A percentile compares a stretch with the other conserved stretches of the same genome.
Conservation (phyloP, 1,140 invertebrate genomes). For the Pseudomyrmex dendroicus region DNA sequence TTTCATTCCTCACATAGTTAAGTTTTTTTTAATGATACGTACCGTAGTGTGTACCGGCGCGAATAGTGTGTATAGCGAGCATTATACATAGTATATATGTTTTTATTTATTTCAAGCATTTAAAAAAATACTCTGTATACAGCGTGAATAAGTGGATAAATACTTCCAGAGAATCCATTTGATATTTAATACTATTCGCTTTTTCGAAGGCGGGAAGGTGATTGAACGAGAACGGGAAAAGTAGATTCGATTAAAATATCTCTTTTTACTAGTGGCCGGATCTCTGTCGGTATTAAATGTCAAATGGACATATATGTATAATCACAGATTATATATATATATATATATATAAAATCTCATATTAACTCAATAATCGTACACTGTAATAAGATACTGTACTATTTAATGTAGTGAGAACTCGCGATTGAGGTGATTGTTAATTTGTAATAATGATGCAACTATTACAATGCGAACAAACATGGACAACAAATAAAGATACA, state of each 20-base stretch:
- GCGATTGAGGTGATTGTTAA: slow-evolving; percentile 77
- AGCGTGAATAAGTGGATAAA: slow-evolving; percentile 61
- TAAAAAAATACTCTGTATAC: slow-evolving; percentile 67
- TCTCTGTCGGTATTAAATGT: slow-evolving; percentile 63
- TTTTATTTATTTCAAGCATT: slow-evolving; percentile 72
- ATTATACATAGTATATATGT: slow-evolving; percentile 49
- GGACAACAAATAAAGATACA: slow-evolving; percentile 72
- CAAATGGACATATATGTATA: slow-evolving; percentile 53
- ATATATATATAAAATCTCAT: slow-evolving; percentile 17
- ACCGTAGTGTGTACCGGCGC: slow-evolving; percentile 49
- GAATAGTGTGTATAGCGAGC: slow-evolving; percentile 59
- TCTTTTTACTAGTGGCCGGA: background rate
- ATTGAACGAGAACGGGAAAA: background rate
- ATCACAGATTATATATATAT: slow-evolving; percentile 38
- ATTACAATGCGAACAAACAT: slow-evolving; percentile 71
- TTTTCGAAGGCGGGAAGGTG: slow-evolving; percentile 16
- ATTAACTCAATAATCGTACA: slow-evolving; percentile 69
- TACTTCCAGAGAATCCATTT: slow-evolving; percentile 66
- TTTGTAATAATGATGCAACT: slow-evolving; percentile 75
- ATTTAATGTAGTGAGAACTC: slow-evolving; percentile 71
- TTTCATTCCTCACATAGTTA: slow-evolving; percentile 69
- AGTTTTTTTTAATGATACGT: slow-evolving; percentile 52
- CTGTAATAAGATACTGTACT: slow-evolving; percentile 74
- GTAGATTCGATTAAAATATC: slow-evolving; percentile 30
- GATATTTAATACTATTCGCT: slow-evolving; percentile 66